Evolutionary conservation across 2,797 vertebrate species (phyloP), one percentile per base, ranked within the genome.

Genomic region (Melopsittacus undulatus): DNA sequence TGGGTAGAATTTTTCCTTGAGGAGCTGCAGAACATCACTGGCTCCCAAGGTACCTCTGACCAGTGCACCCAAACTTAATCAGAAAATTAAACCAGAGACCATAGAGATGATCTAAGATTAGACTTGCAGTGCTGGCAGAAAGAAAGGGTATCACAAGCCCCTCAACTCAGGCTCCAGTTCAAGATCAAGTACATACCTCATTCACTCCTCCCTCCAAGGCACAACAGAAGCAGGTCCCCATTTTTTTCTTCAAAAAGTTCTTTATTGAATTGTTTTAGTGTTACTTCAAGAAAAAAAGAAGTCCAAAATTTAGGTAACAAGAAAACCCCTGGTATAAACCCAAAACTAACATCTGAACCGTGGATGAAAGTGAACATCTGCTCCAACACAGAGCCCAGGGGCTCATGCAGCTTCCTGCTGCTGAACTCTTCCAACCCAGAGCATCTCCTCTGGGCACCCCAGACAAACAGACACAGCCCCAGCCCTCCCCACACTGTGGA

Each of bases 251-350:
- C 97, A 90, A 97, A 98, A 98, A 98, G 91, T 93, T 79, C 92
- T 98, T 98, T 98, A 98, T 98, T 97, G 96, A 98, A 97, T 87
- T 96, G 96, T 95, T 95, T 95, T 95, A 97, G 96, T 94, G 90
- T 98, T 98, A 97, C 96, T 91, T 96, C 95, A 75, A 96, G 97
- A 97, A 97, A 97, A 94, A 97, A 97, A 42, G 97, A 97, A 97
- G 96, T 91, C 93, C 97, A 97, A 97, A 98, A 96, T 67, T 90
- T 94, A 97, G 97, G 91, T 98, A 98, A 96, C 97, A 98, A 98
- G 97, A 96, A 97, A 94, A 96, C 61, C 34, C 36, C 67, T 1
- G 46, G 56, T 96, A 96, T 96, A 97, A 97, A 98, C 96, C 79
- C 87, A 67, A 95, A 95, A 94, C 89, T 86, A 83, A 95, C 48